Percentiles rank a stretch among this genome's conserved stretches.
Evolutionary conservation across 2,888 invertebrate species (phyloP).

Genomic region (Cistogaster globosa): DNA sequence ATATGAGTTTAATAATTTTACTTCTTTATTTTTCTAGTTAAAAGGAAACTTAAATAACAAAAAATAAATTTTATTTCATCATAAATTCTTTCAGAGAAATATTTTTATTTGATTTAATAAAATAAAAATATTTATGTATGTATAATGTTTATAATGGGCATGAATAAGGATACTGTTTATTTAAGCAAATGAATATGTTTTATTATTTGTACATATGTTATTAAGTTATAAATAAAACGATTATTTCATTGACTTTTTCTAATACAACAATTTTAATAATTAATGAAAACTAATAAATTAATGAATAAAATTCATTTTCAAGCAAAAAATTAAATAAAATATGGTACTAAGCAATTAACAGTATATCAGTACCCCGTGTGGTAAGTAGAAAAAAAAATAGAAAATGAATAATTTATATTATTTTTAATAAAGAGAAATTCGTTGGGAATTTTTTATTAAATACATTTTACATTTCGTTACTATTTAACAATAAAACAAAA

Average conservation of each 20-base stretch:
- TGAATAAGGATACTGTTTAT: constrained; percentile 32
- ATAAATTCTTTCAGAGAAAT: not conserved
- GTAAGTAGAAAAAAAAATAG: constrained; percentile 4
- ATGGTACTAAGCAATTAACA: constrained; percentile 12
- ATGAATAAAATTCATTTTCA: not conserved
- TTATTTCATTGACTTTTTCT: not conserved
- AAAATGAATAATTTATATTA: not conserved
- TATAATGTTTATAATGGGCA: not conserved
- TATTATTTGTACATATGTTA: constrained; percentile 54
- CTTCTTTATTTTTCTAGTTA: too few species aligned
- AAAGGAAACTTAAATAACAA: constrained; percentile 22
- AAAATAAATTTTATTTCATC: not conserved
- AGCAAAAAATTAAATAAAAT: not conserved
- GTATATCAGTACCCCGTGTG: constrained; percentile 10
- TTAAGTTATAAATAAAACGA: constrained; percentile 25
- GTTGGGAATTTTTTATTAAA: constrained; percentile 67
- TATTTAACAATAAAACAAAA: constrained; percentile 26
- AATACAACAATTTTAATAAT: too few species aligned
- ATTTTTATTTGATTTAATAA: constrained; percentile 5
- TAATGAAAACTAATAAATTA: not conserved
- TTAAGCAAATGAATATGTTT: constrained; percentile 41
- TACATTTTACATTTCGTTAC: constrained; percentile 31
- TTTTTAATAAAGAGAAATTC: constrained; percentile 44
- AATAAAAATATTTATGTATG: too few species aligned
- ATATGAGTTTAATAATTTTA: not conserved